These are phyloP conservation scores for Lasaia peninsularis DNA, from an alignment of 1,140 invertebrate species.

Conservation along the genomic window DNA sequence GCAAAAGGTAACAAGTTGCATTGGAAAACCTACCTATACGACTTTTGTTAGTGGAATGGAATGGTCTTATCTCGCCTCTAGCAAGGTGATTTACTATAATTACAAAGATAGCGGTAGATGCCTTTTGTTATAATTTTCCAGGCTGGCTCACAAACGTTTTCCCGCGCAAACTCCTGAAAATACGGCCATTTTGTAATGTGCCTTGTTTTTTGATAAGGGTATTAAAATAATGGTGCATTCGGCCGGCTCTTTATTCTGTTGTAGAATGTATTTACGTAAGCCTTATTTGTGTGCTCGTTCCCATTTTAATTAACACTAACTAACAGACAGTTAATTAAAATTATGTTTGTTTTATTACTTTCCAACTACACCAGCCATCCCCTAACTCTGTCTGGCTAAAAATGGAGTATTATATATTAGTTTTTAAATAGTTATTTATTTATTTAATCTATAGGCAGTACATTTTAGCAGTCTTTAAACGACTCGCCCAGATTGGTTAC, in stretches of 20 bases:
- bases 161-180: constrained; percentile 71
- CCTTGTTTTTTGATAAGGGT: constrained; percentile 77
- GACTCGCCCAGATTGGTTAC: no score
- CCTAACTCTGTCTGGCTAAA: background rate
- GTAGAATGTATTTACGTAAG: constrained; percentile 55
- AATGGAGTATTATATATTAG: background rate
- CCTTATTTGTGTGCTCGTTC: constrained; percentile 52
- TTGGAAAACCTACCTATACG: constrained; percentile 39
- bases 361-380: background rate
- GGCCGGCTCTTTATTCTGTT: constrained; percentile 58
- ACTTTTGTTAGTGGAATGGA: constrained; percentile 44
- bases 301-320: constrained; percentile 69
- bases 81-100: constrained; percentile 79
- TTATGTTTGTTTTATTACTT: background rate
- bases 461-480: no score
- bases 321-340: constrained; percentile 26
- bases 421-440: no score
- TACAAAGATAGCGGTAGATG: constrained; percentile 78
- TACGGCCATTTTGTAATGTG: constrained; percentile 72
- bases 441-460: no score
- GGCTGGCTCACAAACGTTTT: constrained; percentile 65
- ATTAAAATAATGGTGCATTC: constrained; percentile 70
- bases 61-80: constrained; percentile 71
- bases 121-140: constrained; percentile 78
- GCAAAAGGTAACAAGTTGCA: constrained; percentile 49